Conservation (phyloP, 2,888 invertebrate genomes). For the Diabrotica balteata region DNA sequence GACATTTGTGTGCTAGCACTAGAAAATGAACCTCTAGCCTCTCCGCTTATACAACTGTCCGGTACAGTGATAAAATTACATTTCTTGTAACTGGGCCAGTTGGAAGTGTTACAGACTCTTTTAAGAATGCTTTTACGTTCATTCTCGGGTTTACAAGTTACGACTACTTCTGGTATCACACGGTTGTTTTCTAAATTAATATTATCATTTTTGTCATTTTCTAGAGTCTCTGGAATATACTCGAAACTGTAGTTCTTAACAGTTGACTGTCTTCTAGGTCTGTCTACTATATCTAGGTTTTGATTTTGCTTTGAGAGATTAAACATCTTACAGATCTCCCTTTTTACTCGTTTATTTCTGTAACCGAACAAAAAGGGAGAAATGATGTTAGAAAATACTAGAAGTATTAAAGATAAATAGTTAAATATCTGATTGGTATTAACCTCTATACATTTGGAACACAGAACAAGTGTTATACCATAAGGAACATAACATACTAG, state of each 20-base stretch:
- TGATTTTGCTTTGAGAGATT: slow-evolving; percentile 45
- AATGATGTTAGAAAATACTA: slow-evolving; percentile 68
- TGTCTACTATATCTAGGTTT: slow-evolving; percentile 25
- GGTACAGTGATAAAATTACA: slow-evolving; percentile 58
- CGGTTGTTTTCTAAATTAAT: slow-evolving; percentile 32
- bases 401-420: slow-evolving; percentile 65
- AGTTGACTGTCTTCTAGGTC: slow-evolving; percentile 26
- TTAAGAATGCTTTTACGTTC: slow-evolving; percentile 57
- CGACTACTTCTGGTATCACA: slow-evolving; percentile 53
- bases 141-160: slow-evolving; percentile 53
- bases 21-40: slow-evolving; percentile 58
- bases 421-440: slow-evolving; percentile 61
- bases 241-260: slow-evolving; percentile 37
- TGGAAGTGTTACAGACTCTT: slow-evolving; percentile 54
- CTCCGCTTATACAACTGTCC: slow-evolving; percentile 55
- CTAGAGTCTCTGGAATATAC: slow-evolving; percentile 36
- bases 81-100: slow-evolving; percentile 54
- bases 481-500: slow-evolving; percentile 64
- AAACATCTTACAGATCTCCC: slow-evolving; percentile 64
- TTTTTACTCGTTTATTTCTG: slow-evolving; percentile 72
- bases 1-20: slow-evolving; percentile 60
- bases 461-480: slow-evolving; percentile 54
- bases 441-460: slow-evolving; percentile 48
- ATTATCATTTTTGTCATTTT: slow-evolving; percentile 30
- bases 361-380: slow-evolving; percentile 82